Evolutionary conservation across 2,888 invertebrate species (phyloP), one percentile per base, ranked within the genome.

Genomic region (Anthoptus insignis): DNA sequence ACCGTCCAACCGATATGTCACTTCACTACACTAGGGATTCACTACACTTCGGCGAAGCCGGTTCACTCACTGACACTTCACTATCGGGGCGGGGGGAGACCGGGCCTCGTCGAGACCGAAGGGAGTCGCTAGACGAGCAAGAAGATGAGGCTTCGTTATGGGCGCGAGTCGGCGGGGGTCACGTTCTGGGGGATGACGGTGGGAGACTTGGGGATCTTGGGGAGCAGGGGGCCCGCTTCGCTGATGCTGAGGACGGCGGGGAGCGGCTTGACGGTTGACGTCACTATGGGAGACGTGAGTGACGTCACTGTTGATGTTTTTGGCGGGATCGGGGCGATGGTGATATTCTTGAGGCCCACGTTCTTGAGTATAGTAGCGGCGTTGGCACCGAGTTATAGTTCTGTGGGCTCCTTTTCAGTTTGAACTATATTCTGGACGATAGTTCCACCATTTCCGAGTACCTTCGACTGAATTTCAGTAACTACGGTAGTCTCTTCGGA

Each of bases 201-300:
- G 73, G 97, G 83, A 1, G 97, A 96, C 83, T 96, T 97, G 27
- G 97, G 97, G 81, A 97, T 97, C 86, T 96, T 97, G 54, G 97
- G 97, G 8, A 79, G 34, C 42, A 72, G 78, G 0, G 84, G 78
- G 0, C 82, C 69, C 0, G 86, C 77, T 56, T 91, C 91, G 34
- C 84, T 84, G 0, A 47, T 47, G 47, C 47, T 47, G 22, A 47
- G 24, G 24, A 88, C 86, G 0, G 87, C 80, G 0, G 91, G 82
- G 0, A 86, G 86, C 13, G 89, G 77, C 65, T 85, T 87, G 0
- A 89, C 76, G 0, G 88, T 84, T 0, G 87, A 82, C 2, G 86
- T 82, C 32, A 89, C 84, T 0, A 88, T 56, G 1, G 88, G 47
- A 0, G 88, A 81, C 0, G 82, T 82, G 16, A 81, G 86, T 1